Conservation (phyloP, 1,140 invertebrate genomes). For the Magallana ariakensis region DNA sequence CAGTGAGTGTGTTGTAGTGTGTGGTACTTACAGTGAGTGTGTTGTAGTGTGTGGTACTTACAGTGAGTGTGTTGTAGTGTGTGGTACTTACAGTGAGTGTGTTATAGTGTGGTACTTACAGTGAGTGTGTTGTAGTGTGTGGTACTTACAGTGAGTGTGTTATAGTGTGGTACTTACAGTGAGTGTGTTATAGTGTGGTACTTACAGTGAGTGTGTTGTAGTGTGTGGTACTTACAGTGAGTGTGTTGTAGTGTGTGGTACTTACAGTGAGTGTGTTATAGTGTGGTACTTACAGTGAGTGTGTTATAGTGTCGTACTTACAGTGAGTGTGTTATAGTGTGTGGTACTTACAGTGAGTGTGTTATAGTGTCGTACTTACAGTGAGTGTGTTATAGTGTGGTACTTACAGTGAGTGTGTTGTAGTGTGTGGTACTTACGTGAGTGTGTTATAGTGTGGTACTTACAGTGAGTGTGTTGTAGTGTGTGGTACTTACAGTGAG, state of each 20-base stretch:
- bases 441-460: slow-evolving; percentile 69
- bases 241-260: slow-evolving; percentile 65
- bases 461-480: slow-evolving; percentile 76
- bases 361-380: slow-evolving; percentile 73
- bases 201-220: slow-evolving; percentile 76
- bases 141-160: slow-evolving; percentile 74
- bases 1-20: neutral
- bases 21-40: neutral
- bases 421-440: slow-evolving; percentile 72
- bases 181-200: slow-evolving; percentile 68
- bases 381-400: slow-evolving; percentile 70
- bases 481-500: slow-evolving; percentile 73
- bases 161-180: slow-evolving; percentile 73
- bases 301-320: slow-evolving; percentile 73
- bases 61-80: too few relatives aligned
- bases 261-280: slow-evolving; percentile 76
- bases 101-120: slow-evolving; percentile 73
- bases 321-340: slow-evolving; percentile 74
- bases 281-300: slow-evolving; percentile 73
- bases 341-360: slow-evolving; percentile 73
- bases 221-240: slow-evolving; percentile 73
- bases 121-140: slow-evolving; percentile 71
- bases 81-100: slow-evolving; percentile 73
- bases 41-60: too few relatives aligned
- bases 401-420: slow-evolving; percentile 75